Evolutionary conservation across 2,888 invertebrate genomes (phyloP), one percentile per base, ranked within the genome.

Genomic region (Xylota sylvarum): DNA sequence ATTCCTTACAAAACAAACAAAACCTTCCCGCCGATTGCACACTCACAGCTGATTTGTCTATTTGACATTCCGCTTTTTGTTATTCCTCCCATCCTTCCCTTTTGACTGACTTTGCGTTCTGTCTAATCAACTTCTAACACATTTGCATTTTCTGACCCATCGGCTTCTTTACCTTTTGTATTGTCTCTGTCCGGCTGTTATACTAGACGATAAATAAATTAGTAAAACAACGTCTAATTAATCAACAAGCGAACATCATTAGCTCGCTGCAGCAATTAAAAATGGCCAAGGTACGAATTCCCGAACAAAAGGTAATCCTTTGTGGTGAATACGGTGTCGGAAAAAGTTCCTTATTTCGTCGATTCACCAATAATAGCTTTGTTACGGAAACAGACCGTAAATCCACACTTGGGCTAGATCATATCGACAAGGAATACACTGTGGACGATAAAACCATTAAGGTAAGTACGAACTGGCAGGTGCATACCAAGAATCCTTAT

Each of bases 321-420:
- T 98, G 97, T 93, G 98, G 98, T 48, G 98, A 98, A 94, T 98
- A 97, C 93, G 98, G 98, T 76, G 98, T 98, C 23, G 98, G 98
- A 43, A 98, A 98, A 93, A 97, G 97, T 92, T 98, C 98, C 23
- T 93, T 98, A 89, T 98, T 98, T 92, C 95, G 98, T 74, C 94
- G 98, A 88, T 98, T 97, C 92, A 96, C 97, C 79, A 97, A 96
- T 90, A 96, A 98, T 92, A 96, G 96, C n/a, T 97, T 97, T 92
- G 94, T 97, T n/a, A 95, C 96, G 19, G 95, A 96, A 80, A 95
- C 95, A 12, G 97, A 97, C 91, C 94, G 97, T 92, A 95, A 96
- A 91, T 97, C 98, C 6, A 98, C 98, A 0, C 93, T 98, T 88
- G 98, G 98, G 14, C 93, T 98, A 90, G 98, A 98, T 93, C 97